phyloP scores from a whole-genome alignment of 2,797 vertebrate species.

The Megalops cyprinoides region DNA sequence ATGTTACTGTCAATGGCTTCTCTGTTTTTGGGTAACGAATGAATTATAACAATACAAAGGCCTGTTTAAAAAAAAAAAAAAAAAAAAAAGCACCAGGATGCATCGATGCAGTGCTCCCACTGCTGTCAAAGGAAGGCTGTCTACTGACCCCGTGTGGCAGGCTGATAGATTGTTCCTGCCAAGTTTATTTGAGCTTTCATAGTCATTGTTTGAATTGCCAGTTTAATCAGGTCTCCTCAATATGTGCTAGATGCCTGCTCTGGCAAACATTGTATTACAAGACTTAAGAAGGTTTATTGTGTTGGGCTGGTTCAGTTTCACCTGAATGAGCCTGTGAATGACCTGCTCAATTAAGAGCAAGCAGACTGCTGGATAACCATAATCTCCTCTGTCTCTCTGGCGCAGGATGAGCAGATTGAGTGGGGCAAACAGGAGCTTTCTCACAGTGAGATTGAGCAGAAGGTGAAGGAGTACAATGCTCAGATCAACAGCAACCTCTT shows the following conservation, averaged over 20 bases:
- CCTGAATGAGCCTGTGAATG: neutral
- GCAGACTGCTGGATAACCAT: neutral
- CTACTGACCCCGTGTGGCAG: constrained; percentile 15
- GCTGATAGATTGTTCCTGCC: neutral
- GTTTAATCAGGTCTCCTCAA: no score
- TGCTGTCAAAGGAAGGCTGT: constrained; percentile 6
- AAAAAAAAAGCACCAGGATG: neutral
- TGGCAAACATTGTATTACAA: no score
- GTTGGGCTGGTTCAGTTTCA: neutral
- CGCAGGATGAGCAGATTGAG: constrained; percentile 86
- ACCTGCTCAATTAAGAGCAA: neutral
- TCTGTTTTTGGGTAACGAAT: neutral
- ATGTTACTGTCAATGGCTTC: neutral
- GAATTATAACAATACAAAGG: no score
- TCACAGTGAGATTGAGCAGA: constrained; percentile 82
- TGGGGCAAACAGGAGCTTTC: constrained; percentile 80
- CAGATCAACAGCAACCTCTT: constrained; percentile 94
- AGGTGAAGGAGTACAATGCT: constrained; percentile 91
- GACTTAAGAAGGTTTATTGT: neutral
- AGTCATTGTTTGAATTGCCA: no score
- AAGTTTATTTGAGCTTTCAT: neutral
- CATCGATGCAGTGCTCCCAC: neutral
- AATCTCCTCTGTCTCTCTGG: constrained; percentile 25
- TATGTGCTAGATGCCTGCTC: no score
- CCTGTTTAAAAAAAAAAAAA: neutral